Evolutionary conservation across 2,888 invertebrate species (phyloP), one percentile per base, ranked within the genome.

Genomic region (Dicranocentrus wangi): DNA sequence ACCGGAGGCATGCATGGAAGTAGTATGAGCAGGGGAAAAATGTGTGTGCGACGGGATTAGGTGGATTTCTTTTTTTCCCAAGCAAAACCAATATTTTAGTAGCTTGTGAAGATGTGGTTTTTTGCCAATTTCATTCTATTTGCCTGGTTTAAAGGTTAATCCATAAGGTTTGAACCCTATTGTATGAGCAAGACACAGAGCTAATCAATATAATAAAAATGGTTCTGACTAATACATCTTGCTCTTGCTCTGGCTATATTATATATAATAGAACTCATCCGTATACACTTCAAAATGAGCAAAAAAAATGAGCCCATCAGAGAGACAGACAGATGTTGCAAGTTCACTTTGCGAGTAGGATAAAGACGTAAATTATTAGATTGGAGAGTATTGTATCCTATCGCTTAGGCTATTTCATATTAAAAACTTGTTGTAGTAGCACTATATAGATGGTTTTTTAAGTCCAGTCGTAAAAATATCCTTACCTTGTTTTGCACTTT

Each of bases 401-500:
- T 47, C 66, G 27, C 65, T n/a, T n/a, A n/a, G n/a, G 43, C 66
- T 32, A n/a, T 65, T 73, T 28, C 55, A 66, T 65, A 58, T 65
- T 55, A 75, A 55, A 63, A 75, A 55, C 55, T 55, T 66, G 42
- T 65, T 75, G 55, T 13, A 47, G 15, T 47, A 47, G 13, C 7
- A n/a, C 47, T 47, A 19, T 60, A 21, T 47, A 47, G 10, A 25
- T 65, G 42, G 42, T 43, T 17, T 39, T 43, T 51, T 65, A 65
- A 65, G 47, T 39, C 51, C n/a, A 7, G 17, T 55, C 75, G 21
- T 75, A 66, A 72, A 68, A 76, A 76, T 68, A 68, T 76, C 68
- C 76, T n/a, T 76, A 68, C 76, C 76, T 68, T 76, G 76, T 68
- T 76, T 76, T 76, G 68, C 76, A 76, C 76, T 76, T 76, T 76